A percentile compares a stretch with the other conserved stretches of the same genome.
phyloP scores from a whole-genome alignment of 30 jellyfish, hydroid and myxozoan genomes.

The Nemopilema nomurai region DNA sequence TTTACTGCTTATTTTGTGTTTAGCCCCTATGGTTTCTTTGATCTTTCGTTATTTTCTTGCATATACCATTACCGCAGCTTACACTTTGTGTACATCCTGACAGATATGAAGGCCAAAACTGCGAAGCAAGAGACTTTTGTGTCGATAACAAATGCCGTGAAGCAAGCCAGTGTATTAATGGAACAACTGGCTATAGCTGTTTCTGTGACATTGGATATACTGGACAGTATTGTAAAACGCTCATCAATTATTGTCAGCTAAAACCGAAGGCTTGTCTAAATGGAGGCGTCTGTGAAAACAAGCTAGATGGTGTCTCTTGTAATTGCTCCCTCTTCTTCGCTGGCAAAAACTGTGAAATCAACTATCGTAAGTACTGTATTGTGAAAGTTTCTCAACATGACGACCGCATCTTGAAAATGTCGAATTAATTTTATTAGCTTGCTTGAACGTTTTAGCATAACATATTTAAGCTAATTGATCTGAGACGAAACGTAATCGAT shows the following conservation, averaged over 20 bases:
- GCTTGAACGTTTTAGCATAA: too few species aligned
- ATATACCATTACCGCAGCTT: too few species aligned
- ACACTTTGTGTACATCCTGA: not conserved
- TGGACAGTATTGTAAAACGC: slow-evolving; percentile 25
- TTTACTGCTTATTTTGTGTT: too few species aligned
- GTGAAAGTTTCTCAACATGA: too few species aligned
- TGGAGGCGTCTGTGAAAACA: slow-evolving; percentile 21
- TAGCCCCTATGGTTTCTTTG: too few species aligned
- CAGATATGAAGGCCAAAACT: slow-evolving; percentile 26
- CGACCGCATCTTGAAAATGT: too few species aligned
- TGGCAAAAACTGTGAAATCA: slow-evolving; percentile 26
- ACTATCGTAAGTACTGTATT: slow-evolving; percentile 25
- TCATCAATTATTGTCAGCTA: slow-evolving; percentile 5
- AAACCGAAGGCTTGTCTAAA: slow-evolving; percentile 9
- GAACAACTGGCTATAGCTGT: slow-evolving; percentile 31
- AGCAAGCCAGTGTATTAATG: slow-evolving; percentile 28
- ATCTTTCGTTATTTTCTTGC: too few species aligned
- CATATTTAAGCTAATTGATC: too few species aligned
- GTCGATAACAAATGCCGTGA: slow-evolving; percentile 8
- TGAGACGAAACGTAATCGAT: too few species aligned
- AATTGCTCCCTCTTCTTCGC: slow-evolving; percentile 10
- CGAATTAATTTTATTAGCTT: too few species aligned
- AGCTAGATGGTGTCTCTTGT: slow-evolving; percentile 6
- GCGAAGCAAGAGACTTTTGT: slow-evolving; percentile 33
- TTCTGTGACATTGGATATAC: slow-evolving; percentile 34